Percentiles rank a stretch among this genome's conserved stretches.
These are phyloP conservation scores for Dicrurus megarhynchus DNA, from an alignment of 2,113 vertebrate species.

Conservation along the genomic window DNA sequence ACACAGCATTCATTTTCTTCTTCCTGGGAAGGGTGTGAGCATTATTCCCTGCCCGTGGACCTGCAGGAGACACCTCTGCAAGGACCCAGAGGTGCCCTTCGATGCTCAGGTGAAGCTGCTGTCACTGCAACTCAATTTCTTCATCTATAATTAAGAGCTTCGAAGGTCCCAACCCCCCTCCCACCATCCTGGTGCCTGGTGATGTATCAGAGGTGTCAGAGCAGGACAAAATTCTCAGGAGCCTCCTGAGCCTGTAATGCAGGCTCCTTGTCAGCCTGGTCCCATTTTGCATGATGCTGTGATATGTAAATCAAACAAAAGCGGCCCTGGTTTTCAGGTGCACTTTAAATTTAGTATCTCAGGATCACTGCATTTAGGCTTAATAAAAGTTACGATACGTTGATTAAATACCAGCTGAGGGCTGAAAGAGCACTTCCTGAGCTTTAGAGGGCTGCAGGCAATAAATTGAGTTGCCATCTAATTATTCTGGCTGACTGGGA, in stretches of 20 bases:
- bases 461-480: slow-evolving; percentile 61
- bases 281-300: slow-evolving; percentile 11
- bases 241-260: background rate
- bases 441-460: slow-evolving; percentile 57
- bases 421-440: slow-evolving; percentile 63
- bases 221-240: background rate
- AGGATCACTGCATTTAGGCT: slow-evolving; percentile 64
- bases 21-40: background rate
- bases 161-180: background rate
- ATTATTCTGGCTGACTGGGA: slow-evolving; percentile 61
- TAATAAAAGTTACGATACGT: slow-evolving; percentile 72
- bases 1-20: background rate
- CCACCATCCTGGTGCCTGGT: background rate
- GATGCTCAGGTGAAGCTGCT: background rate
- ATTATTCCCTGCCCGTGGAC: background rate
- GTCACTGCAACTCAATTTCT: background rate
- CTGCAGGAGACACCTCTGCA: background rate
- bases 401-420: slow-evolving; percentile 73
- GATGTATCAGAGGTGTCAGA: background rate
- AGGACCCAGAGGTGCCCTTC: background rate
- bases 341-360: slow-evolving; percentile 70
- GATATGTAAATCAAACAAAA: slow-evolving; percentile 68
- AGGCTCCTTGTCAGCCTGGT: background rate
- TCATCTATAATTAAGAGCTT: background rate
- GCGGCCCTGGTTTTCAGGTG: slow-evolving; percentile 52